Evolutionary conservation across 1,140 invertebrate species (phyloP).

Genomic region (Coptotermes formosanus): DNA sequence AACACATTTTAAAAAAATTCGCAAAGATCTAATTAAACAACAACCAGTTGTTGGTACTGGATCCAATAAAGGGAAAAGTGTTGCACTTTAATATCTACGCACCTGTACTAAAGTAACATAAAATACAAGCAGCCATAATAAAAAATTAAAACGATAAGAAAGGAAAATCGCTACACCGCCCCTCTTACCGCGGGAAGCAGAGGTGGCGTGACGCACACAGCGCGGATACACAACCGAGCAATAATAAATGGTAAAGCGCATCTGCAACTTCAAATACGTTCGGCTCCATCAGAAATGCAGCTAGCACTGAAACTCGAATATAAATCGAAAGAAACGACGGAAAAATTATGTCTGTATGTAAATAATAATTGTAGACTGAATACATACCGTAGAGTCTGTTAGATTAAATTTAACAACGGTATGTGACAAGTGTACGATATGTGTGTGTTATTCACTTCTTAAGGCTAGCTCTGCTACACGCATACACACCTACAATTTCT

Average conservation of each 20-base stretch:
- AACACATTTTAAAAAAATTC: no score
- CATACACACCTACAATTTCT: background rate
- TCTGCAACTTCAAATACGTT: background rate
- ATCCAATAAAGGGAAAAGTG: background rate
- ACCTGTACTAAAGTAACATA: background rate
- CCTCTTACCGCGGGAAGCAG: background rate
- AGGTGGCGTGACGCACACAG: background rate
- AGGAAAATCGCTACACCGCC: background rate
- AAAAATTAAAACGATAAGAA: background rate
- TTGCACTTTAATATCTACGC: background rate
- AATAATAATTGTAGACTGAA: background rate
- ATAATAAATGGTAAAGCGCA: background rate
- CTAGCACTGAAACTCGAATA: background rate
- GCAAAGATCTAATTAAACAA: no score
- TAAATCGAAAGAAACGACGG: background rate
- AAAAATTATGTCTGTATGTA: background rate
- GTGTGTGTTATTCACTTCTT: background rate
- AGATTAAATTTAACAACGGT: background rate
- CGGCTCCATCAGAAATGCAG: background rate
- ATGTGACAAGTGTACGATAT: background rate
- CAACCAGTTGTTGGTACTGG: background rate
- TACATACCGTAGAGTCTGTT: background rate
- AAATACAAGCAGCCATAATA: background rate
- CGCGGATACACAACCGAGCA: background rate
- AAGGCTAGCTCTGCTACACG: background rate